phyloP scores from a whole-genome alignment of 37 sponge, comb jelly and placozoan species.

The Crambe crambe region DNA sequence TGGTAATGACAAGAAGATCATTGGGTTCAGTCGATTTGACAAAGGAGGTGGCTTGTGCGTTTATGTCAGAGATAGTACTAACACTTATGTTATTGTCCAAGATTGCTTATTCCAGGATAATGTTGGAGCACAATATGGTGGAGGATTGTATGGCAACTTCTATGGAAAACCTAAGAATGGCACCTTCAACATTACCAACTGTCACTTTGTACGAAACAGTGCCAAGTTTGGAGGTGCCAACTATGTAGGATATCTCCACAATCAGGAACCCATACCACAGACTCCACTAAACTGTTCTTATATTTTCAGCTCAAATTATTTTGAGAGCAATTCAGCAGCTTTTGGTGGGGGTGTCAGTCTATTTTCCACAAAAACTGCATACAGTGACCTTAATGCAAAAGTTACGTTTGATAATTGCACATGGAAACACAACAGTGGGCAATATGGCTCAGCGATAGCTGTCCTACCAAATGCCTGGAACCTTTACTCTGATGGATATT shows the following conservation, averaged over 20 bases:
- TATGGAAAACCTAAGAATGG: too few species aligned
- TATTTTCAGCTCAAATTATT: neutral
- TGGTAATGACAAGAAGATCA: neutral
- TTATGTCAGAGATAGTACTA: too few species aligned
- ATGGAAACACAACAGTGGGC: neutral
- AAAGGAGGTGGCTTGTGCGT: constrained; percentile 22
- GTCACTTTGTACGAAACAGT: too few species aligned
- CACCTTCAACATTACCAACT: too few species aligned
- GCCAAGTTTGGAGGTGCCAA: too few species aligned
- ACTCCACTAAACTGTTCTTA: neutral
- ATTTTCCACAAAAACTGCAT: neutral
- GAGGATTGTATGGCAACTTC: too few species aligned
- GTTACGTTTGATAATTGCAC: neutral
- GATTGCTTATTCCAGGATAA: too few species aligned
- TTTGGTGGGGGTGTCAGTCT: constrained; percentile 7
- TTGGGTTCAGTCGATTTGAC: neutral
- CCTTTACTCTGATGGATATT: neutral
- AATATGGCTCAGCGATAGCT: constrained; percentile 1
- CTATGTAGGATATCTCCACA: neutral
- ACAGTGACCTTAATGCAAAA: neutral
- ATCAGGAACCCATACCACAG: neutral
- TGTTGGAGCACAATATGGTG: too few species aligned
- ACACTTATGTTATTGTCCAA: too few species aligned
- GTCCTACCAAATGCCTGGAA: neutral
- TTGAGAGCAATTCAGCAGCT: neutral